Evolutionary conservation across 2,113 vertebrate genomes (phyloP), one percentile per base, ranked within the genome.

Genomic region (Neodon shergylaensis): DNA sequence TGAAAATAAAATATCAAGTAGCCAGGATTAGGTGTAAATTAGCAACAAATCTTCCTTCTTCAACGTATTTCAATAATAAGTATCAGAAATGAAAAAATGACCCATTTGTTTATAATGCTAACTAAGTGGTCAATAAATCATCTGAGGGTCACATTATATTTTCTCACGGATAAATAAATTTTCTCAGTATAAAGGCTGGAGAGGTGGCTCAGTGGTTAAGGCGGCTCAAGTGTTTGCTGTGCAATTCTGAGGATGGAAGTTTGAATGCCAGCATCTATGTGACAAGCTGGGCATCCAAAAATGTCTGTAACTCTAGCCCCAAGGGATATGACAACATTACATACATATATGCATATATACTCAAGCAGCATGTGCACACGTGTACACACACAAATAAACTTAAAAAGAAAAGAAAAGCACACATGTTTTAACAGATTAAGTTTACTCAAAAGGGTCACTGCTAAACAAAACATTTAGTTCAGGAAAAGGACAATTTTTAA

Each of bases 401-500:
- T 82, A 4, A 82, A 61, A 39, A 52, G 49, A 47, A 47, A 42
- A 49, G 65, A 33, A 86, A 93, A 49, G 16, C 22, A 84, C 36
- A 9, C 24, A 76, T 58, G 17, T 76, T 92, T 92, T 95, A 66
- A 85, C 17, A 72, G 84, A 83, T 90, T 61, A 92, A 9, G 88
- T 36, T 96, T 76, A 87, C 61, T 58, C n/a, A 93, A 49, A 88
- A 87, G 44, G 3, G 95, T n/a, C 92, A 21, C 54, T 70, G n/a
- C 28, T 89, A 88, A 92, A 94, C 26, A 54, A 82, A 94, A 90
- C 24, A 13, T 21, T 88, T 49, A 76, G 44, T 88, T 85, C 66
- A 84, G 83, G 92, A 58, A 90, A 96, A 96, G 42, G 19, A 74
- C 24, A 17, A 92, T 88, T 87, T 96, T 92, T 66, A 94, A 91